Evolutionary conservation across 2,797 vertebrate genomes (phyloP).

Genomic region (Heliangelus exortis): DNA sequence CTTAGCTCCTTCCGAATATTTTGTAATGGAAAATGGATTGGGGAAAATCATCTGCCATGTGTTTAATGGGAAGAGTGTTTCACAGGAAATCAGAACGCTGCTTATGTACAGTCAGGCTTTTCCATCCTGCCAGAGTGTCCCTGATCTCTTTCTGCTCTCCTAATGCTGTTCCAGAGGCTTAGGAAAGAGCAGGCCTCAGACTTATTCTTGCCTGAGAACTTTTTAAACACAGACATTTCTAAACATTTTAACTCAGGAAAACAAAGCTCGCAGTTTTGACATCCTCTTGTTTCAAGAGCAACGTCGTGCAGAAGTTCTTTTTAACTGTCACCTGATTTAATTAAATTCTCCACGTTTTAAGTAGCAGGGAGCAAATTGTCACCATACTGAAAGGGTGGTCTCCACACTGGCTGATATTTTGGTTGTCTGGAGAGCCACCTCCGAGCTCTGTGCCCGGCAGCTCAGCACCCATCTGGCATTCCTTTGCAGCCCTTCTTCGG

Average conservation of each 20-base stretch:
- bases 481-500: not conserved
- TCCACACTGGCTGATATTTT: not conserved
- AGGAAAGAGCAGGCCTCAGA: not conserved
- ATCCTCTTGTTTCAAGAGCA: not conserved
- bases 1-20: not conserved
- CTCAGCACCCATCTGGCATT: not conserved
- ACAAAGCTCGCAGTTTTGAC: not conserved
- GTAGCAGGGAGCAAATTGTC: not conserved
- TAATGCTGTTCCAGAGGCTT: not conserved
- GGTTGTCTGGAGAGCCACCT: not conserved
- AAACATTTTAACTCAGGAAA: not conserved
- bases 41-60: not conserved
- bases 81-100: not conserved
- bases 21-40: not conserved
- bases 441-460: not conserved
- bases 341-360: not conserved
- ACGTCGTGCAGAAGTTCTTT: not conserved
- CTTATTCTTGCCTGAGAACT: not conserved
- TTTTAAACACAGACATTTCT: not conserved
- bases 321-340: conserved; percentile 1
- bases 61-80: not conserved
- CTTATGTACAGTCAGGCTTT: not conserved
- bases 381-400: not conserved
- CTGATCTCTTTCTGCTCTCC: not conserved
- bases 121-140: not conserved